These are phyloP conservation scores for Acanthosoma haemorrhoidale DNA, from an alignment of 2,888 invertebrate genomes.

Conservation along the genomic window DNA sequence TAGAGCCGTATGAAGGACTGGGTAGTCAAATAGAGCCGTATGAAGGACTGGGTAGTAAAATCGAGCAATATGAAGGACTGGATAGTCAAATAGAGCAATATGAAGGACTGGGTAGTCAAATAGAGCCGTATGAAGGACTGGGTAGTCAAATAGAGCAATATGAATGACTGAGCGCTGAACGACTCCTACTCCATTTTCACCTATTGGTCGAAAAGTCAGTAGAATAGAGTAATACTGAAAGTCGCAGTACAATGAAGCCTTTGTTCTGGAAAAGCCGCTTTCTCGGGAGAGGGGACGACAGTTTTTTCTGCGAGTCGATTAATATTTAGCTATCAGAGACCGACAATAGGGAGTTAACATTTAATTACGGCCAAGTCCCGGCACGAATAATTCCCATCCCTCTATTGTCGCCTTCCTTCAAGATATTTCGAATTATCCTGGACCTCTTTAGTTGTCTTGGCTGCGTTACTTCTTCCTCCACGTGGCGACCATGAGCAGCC, in stretches of 20 bases:
- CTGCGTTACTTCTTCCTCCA: not conserved
- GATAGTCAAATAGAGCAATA: no score
- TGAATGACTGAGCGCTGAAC: no score
- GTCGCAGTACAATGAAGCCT: not conserved
- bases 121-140: not conserved
- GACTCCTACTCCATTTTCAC: not conserved
- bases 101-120: no score
- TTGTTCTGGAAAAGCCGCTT: constrained; percentile 10
- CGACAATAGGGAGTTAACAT: not conserved
- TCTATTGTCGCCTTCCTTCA: not conserved
- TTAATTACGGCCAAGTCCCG: not conserved
- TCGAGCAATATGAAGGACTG: no score
- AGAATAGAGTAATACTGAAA: not conserved
- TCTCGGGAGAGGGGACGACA: not conserved
- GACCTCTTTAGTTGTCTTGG: no score
- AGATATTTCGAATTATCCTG: not conserved
- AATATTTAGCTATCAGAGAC: not conserved
- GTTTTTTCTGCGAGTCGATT: not conserved
- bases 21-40: no score
- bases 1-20: no score
- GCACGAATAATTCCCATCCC: not conserved
- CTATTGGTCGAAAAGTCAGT: not conserved
- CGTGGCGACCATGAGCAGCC: not conserved
- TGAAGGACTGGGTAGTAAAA: no score
- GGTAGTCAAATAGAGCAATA: not conserved